phyloP scores from a whole-genome alignment of 2,113 vertebrate genomes.

The Laticauda laticaudata region DNA sequence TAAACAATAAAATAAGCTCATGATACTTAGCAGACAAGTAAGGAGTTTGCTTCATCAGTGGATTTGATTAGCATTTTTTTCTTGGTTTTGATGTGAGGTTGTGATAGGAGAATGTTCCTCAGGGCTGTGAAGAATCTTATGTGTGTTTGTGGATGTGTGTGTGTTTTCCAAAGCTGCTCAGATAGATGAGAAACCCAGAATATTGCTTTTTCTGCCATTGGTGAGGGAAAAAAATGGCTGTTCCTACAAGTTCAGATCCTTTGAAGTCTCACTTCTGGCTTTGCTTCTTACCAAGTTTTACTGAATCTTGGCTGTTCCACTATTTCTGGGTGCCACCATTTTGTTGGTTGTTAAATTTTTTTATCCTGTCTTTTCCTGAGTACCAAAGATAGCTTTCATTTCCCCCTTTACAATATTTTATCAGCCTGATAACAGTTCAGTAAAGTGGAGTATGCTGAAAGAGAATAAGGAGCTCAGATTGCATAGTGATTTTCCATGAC shows the following conservation, averaged over 20 bases:
- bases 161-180: neutral
- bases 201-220: neutral
- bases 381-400: neutral
- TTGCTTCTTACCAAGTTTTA: neutral
- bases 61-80: neutral
- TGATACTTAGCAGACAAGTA: neutral
- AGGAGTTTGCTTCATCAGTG: neutral
- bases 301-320: neutral
- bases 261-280: neutral
- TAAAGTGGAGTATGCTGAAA: neutral
- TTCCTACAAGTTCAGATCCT: neutral
- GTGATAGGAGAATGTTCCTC: neutral
- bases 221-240: neutral
- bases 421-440: neutral
- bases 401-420: neutral
- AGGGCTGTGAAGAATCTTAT: neutral
- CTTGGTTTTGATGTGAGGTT: neutral
- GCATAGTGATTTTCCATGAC: neutral
- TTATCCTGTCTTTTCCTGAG: neutral
- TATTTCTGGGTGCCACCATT: neutral
- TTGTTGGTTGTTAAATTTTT: neutral
- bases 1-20: neutral
- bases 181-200: neutral
- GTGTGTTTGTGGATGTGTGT: too few relatives aligned
- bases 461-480: neutral